Percentiles rank a stretch among this genome's conserved stretches.
phyloP scores from a whole-genome alignment of 2,113 vertebrate species.

The Halcyon senegalensis region DNA sequence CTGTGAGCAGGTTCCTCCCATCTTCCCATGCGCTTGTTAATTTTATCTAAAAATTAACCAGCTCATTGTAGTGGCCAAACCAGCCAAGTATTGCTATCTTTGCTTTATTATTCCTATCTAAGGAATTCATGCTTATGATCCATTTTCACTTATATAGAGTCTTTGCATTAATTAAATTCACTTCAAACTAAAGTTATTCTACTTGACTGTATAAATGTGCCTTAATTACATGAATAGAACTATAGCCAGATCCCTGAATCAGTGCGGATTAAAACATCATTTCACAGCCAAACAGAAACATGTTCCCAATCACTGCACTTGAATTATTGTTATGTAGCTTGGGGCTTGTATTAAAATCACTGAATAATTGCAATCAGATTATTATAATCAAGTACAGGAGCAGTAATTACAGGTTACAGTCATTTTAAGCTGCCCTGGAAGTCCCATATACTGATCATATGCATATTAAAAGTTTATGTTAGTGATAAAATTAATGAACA shows the following conservation, averaged over 20 bases:
- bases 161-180: conserved; percentile 86
- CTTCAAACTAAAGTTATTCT: conserved; percentile 86
- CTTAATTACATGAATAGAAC: conserved; percentile 85
- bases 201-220: conserved; percentile 85
- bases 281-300: conserved; percentile 96
- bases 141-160: conserved; percentile 80
- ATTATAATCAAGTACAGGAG: conserved; percentile 99
- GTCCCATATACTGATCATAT: conserved; percentile 91
- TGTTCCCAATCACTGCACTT: conserved; percentile 95
- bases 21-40: neutral
- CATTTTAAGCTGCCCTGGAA: conserved; percentile 94
- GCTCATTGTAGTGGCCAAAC: conserved; percentile 30
- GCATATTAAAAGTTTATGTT: conserved; percentile 99
- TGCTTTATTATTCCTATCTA: conserved; percentile 68
- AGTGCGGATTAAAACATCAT: conserved; percentile 90
- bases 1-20: neutral
- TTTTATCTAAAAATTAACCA: conserved; percentile 20
- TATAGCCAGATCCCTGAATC: conserved; percentile 81
- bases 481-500: conserved; percentile 99
- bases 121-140: conserved; percentile 79
- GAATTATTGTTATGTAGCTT: conserved; percentile 99
- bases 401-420: conserved; percentile 99
- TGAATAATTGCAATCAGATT: conserved; percentile 99
- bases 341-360: conserved; percentile 98
- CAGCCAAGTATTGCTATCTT: conserved; percentile 33